Percentiles rank a stretch among this genome's conserved stretches.
Conservation (phyloP, 2,888 invertebrate genomes). For the Synergus umbraculus region DNA sequence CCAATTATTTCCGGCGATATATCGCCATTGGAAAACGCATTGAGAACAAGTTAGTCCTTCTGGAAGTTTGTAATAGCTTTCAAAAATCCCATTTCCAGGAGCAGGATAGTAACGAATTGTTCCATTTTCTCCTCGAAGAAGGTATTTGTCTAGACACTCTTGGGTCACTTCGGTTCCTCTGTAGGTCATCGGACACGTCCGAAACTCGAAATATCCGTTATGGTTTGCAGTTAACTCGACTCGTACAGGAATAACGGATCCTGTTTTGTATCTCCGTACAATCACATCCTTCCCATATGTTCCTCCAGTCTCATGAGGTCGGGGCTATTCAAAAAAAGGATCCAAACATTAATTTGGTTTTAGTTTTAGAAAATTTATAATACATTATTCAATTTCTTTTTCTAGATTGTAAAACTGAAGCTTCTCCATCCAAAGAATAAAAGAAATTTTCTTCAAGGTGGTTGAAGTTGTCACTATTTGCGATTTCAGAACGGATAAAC, state of each 20-base stretch:
- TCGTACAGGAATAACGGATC: slow-evolving; percentile 84
- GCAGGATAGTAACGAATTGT: slow-evolving; percentile 85
- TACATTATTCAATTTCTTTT: background rate
- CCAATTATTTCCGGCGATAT: slow-evolving; percentile 84
- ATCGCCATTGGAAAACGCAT: slow-evolving; percentile 93
- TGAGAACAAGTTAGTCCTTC: slow-evolving; percentile 86
- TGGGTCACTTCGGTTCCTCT: slow-evolving; percentile 83
- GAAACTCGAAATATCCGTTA: slow-evolving; percentile 91
- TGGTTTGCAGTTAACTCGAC: slow-evolving; percentile 94
- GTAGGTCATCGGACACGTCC: slow-evolving; percentile 85
- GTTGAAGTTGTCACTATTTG: background rate
- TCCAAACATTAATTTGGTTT: background rate
- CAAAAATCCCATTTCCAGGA: slow-evolving; percentile 88
- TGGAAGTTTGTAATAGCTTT: slow-evolving; percentile 84
- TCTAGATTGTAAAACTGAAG: background rate
- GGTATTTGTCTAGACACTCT: slow-evolving; percentile 86
- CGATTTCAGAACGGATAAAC: background rate
- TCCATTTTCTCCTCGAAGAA: slow-evolving; percentile 80
- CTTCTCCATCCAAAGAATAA: background rate
- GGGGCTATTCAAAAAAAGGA: slow-evolving; percentile 77
- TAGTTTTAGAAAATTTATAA: too few relatives aligned
- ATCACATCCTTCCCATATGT: slow-evolving; percentile 90
- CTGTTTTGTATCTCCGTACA: slow-evolving; percentile 87
- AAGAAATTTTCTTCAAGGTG: background rate
- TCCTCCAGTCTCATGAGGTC: slow-evolving; percentile 91